phyloP scores from a whole-genome alignment of 1,140 invertebrate genomes.

The Papilio polyxenes region DNA sequence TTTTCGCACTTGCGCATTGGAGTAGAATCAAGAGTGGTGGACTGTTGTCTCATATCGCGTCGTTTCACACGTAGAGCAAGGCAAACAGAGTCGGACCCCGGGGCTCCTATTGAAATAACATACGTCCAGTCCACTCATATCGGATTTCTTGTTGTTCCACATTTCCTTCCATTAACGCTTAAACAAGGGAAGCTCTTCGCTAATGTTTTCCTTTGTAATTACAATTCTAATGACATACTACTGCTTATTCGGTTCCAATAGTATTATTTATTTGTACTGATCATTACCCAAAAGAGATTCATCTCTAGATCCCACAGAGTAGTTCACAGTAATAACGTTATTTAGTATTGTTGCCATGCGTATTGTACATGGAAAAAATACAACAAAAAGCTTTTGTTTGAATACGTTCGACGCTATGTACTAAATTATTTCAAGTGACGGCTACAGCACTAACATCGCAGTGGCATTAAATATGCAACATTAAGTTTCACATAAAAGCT shows the following conservation, averaged over 20 bases:
- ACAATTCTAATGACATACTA: slow-evolving; percentile 18
- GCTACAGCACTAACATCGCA: slow-evolving; percentile 44
- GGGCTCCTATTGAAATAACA: slow-evolving; percentile 64
- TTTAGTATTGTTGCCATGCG: neutral
- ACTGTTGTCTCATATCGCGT: slow-evolving; percentile 51
- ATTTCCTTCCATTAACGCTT: slow-evolving; percentile 70
- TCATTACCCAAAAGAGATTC: neutral
- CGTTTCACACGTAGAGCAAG: slow-evolving; percentile 66
- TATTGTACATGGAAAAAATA: slow-evolving; percentile 19
- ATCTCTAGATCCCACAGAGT: neutral
- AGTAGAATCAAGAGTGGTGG: slow-evolving; percentile 46
- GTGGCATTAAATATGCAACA: slow-evolving; percentile 57
- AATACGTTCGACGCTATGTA: slow-evolving; percentile 22
- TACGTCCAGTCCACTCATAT: slow-evolving; percentile 64
- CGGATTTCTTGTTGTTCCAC: slow-evolving; percentile 73
- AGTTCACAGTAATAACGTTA: neutral
- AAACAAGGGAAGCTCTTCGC: slow-evolving; percentile 45
- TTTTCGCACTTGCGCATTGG: slow-evolving; percentile 50
- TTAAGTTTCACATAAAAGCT: slow-evolving; percentile 61
- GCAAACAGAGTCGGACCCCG: slow-evolving; percentile 50
- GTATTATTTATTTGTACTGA: neutral
- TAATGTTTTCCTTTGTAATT: slow-evolving; percentile 47
- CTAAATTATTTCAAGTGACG: slow-evolving; percentile 38
- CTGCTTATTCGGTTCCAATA: neutral
- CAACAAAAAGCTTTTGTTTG: slow-evolving; percentile 27